phyloP scores from a whole-genome alignment of 2,113 vertebrate species.

The Gasterosteus nipponicus region DNA sequence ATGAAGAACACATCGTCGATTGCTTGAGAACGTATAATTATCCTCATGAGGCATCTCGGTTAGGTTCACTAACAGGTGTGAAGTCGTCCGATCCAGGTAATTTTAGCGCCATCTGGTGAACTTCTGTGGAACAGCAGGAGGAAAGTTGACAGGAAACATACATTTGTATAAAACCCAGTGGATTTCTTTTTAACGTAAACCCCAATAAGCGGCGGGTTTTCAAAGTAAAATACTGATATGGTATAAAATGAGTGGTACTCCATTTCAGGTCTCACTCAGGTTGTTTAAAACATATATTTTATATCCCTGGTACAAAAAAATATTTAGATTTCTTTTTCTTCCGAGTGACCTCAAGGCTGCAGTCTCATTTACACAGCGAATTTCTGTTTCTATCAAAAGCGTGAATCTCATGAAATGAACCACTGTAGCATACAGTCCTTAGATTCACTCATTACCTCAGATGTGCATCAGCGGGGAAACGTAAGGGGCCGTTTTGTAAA shows the following conservation, averaged over 20 bases:
- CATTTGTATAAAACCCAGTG: neutral
- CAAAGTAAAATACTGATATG: neutral
- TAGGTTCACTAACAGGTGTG: neutral
- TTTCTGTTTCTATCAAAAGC: neutral
- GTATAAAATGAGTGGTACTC: neutral
- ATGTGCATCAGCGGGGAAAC: neutral
- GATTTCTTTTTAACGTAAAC: neutral
- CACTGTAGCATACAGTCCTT: neutral
- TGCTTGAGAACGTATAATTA: too few species aligned
- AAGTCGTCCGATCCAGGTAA: neutral
- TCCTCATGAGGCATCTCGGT: neutral
- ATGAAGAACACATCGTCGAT: neutral
- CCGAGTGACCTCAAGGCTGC: too few species aligned
- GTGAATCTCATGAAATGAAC: neutral
- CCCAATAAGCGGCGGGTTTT: neutral
- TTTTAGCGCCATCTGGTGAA: constrained; percentile 46
- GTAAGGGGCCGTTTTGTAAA: too few species aligned
- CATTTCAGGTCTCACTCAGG: neutral
- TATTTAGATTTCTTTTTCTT: too few species aligned
- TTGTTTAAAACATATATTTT: too few species aligned
- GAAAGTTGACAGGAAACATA: neutral
- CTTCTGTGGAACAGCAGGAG: neutral
- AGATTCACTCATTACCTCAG: neutral
- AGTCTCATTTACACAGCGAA: neutral
- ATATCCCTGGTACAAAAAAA: too few species aligned